These are phyloP conservation scores for Coregonus clupeaformis DNA, from an alignment of 2,113 vertebrate genomes.

Conservation along the genomic window DNA sequence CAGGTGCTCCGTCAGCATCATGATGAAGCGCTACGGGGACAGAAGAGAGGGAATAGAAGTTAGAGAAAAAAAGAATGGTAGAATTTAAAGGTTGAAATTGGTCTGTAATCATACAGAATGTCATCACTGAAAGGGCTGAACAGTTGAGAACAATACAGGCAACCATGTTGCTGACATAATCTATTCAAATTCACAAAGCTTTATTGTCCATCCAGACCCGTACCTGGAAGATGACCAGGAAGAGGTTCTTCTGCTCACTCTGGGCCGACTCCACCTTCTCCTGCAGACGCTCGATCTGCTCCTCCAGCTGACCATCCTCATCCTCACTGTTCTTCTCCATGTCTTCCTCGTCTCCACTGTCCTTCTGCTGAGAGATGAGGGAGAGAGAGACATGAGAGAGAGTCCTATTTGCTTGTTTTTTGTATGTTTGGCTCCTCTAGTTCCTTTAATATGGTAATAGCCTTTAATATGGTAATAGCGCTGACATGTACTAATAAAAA, in stretches of 20 bases:
- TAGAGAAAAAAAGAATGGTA: too few relatives aligned
- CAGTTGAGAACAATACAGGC: too few relatives aligned
- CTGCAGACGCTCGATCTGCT: conserved; percentile 93
- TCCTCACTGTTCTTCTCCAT: conserved; percentile 90
- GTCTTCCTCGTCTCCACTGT: conserved; percentile 87
- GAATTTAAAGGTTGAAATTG: not conserved
- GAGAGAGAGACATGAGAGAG: not conserved
- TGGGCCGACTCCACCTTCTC: conserved; percentile 97
- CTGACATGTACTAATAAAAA: too few relatives aligned
- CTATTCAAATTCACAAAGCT: too few relatives aligned
- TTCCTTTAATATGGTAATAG: too few relatives aligned
- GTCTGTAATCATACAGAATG: too few relatives aligned
- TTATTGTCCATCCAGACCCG: not conserved
- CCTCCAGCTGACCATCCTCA: conserved; percentile 90
- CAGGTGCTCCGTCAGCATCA: conserved; percentile 95
- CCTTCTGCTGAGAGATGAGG: conserved; percentile 66
- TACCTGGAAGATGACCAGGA: conserved; percentile 95
- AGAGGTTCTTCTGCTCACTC: conserved; percentile 98
- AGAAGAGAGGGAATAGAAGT: not conserved
- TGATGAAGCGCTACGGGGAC: conserved; percentile 89
- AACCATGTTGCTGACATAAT: too few relatives aligned
- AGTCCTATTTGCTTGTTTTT: too few relatives aligned
- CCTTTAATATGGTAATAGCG: too few relatives aligned
- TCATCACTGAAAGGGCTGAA: too few relatives aligned
- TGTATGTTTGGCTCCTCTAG: too few relatives aligned